Base-by-base conservation (phyloP, 2,113 vertebrate species). In the Mola mola region DNA sequence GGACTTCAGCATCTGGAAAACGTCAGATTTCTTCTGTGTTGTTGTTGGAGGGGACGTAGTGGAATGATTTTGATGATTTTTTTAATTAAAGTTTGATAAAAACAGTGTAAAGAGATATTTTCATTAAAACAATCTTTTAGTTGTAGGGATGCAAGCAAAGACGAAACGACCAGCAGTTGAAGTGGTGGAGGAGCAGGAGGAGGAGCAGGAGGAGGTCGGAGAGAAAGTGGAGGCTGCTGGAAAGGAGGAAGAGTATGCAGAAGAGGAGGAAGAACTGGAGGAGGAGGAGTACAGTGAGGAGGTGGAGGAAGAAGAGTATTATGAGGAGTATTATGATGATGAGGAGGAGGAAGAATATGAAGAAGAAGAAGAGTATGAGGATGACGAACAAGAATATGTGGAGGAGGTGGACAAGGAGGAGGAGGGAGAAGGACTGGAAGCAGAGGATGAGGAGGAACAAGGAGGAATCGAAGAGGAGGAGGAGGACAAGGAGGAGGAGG, bases 71-170 rank as follows among this genome's bases (percentile, higher is more conserved):
- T n/a, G n/a, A n/a, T n/a, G n/a, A n/a, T n/a, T n/a, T n/a, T n/a
- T n/a, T n/a, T n/a, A n/a, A n/a, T n/a, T n/a, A n/a, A n/a, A n/a
- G n/a, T n/a, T n/a, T n/a, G n/a, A n/a, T n/a, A n/a, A n/a, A n/a
- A n/a, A n/a, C n/a, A n/a, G n/a, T n/a, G n/a, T n/a, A n/a, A n/a
- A n/a, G n/a, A n/a, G n/a, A n/a, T n/a, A n/a, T n/a, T n/a, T n/a
- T n/a, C n/a, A n/a, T n/a, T n/a, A n/a, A n/a, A n/a, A n/a, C n/a
- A 46, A 20, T 74, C 2, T 59, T 67, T 1, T 24, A 92, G 90
- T 91, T 37, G 15, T 86, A 64, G 82, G 17, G n/a, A 87, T 91
- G 79, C 81, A 88, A 49, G 62, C 51, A 5, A 72, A 79, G 66
- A 53, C 61, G 3, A 71, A 70, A 36, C 42, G 10, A 42, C 69